A percentile compares a stretch with the other conserved stretches of the same genome.
Conservation (phyloP, 2,797 vertebrate genomes). For the Sylvia borin region DNA sequence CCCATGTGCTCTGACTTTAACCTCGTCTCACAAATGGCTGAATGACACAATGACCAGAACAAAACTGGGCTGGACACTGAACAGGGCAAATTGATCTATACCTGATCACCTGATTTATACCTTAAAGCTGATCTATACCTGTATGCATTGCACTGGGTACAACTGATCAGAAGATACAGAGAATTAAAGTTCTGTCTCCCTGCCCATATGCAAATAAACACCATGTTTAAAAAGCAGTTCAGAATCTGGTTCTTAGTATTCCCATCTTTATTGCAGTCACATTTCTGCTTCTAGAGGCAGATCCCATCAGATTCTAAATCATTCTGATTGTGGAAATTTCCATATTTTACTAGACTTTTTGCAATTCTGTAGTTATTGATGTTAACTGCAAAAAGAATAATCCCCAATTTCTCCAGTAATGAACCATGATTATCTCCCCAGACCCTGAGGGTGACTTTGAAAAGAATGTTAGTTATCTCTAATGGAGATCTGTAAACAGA, state of each 20-base stretch:
- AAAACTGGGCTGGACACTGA: neutral
- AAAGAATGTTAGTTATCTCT: slow-evolving; percentile 45
- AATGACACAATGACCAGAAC: neutral
- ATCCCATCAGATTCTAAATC: slow-evolving; percentile 24
- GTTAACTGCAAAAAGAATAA: slow-evolving; percentile 49
- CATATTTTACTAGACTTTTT: slow-evolving; percentile 34
- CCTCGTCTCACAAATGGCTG: neutral
- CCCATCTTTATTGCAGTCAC: neutral
- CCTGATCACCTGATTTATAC: neutral
- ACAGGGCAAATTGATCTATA: neutral
- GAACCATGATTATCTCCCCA: neutral
- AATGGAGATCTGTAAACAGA: slow-evolving; percentile 53
- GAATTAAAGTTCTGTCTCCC: neutral
- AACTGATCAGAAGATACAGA: neutral
- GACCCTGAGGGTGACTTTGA: slow-evolving; percentile 47
- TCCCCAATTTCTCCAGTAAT: neutral
- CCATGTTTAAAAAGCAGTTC: neutral
- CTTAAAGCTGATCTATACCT: neutral
- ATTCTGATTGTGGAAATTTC: slow-evolving; percentile 34
- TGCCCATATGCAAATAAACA: neutral
- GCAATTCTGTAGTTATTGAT: slow-evolving; percentile 36
- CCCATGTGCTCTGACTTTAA: neutral
- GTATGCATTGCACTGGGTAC: neutral
- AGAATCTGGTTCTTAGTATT: neutral
- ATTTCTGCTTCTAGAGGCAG: neutral